phyloP scores from a whole-genome alignment of 2,113 vertebrate genomes.

The Salvelinus alpinus region DNA sequence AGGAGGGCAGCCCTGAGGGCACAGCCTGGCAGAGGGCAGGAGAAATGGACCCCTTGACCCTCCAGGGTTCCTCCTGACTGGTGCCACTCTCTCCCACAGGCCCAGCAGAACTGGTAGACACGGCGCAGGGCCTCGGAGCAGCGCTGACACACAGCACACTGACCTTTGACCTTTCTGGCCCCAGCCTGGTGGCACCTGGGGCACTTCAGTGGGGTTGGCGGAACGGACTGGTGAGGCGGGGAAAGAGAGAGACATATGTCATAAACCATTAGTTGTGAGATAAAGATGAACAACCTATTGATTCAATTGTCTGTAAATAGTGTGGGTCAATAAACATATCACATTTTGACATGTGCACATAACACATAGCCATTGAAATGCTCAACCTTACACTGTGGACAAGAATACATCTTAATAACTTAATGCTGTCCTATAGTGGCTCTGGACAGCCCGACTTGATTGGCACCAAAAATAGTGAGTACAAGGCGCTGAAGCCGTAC shows the following conservation, averaged over 20 bases:
- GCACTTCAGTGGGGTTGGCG: slow-evolving; percentile 22
- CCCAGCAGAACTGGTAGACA: slow-evolving; percentile 48
- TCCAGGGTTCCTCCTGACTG: background rate
- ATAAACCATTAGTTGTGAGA: background rate
- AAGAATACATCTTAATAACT: slow-evolving; percentile 19
- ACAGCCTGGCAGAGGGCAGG: slow-evolving; percentile 35
- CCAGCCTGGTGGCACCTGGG: slow-evolving; percentile 24
- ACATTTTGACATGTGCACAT: no score
- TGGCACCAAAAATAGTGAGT: background rate
- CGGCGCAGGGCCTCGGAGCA: slow-evolving; percentile 28
- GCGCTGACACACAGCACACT: slow-evolving; percentile 15
- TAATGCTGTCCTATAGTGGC: slow-evolving; percentile 16
- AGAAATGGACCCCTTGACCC: no score
- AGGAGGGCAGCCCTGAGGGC: slow-evolving; percentile 43
- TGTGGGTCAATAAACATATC: no score
- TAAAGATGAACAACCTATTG: background rate
- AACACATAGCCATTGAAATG: no score
- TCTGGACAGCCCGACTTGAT: background rate
- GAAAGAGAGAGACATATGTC: background rate
- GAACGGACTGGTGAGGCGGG: background rate
- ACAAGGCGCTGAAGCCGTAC: background rate
- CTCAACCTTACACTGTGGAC: background rate
- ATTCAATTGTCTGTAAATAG: background rate
- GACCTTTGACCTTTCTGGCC: background rate
- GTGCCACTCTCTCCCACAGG: slow-evolving; percentile 44